Conservation (phyloP, 2,888 invertebrate species). For the Physocephala rufipes region DNA sequence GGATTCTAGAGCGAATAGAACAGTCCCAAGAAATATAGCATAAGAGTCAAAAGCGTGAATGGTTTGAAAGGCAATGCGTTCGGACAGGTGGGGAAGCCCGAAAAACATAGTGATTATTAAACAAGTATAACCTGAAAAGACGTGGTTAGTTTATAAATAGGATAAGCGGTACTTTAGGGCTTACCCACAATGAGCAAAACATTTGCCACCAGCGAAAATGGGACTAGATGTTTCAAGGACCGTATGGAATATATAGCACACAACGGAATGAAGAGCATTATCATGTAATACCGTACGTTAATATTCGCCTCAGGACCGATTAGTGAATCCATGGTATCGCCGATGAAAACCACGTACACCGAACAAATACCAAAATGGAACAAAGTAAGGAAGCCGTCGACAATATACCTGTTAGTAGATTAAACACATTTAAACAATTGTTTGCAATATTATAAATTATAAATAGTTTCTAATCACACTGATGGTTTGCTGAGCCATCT, state of each 20-base stretch:
- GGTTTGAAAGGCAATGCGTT: slow-evolving; percentile 64
- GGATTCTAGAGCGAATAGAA: slow-evolving; percentile 89
- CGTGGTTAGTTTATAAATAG: neutral
- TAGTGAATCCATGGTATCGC: slow-evolving; percentile 81
- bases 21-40: slow-evolving; percentile 89
- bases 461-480: slow-evolving; percentile 48
- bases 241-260: slow-evolving; percentile 75
- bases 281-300: slow-evolving; percentile 66
- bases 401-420: slow-evolving; percentile 70
- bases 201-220: slow-evolving; percentile 91
- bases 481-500: slow-evolving; percentile 70
- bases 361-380: slow-evolving; percentile 97
- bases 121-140: neutral
- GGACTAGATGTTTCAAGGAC: slow-evolving; percentile 84
- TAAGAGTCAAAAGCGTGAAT: slow-evolving; percentile 69
- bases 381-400: slow-evolving; percentile 80
- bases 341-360: slow-evolving; percentile 93
- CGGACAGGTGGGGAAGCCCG: slow-evolving; percentile 68
- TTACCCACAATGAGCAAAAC: slow-evolving; percentile 76
- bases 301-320: slow-evolving; percentile 69
- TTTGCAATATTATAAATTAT: too few relatives aligned
- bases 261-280: slow-evolving; percentile 72
- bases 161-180: neutral
- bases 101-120: slow-evolving; percentile 65
- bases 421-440: neutral